Evolutionary conservation across 2,888 invertebrate genomes (phyloP), one percentile per base, ranked within the genome.

Genomic region (Drosophila paramelanica): DNA sequence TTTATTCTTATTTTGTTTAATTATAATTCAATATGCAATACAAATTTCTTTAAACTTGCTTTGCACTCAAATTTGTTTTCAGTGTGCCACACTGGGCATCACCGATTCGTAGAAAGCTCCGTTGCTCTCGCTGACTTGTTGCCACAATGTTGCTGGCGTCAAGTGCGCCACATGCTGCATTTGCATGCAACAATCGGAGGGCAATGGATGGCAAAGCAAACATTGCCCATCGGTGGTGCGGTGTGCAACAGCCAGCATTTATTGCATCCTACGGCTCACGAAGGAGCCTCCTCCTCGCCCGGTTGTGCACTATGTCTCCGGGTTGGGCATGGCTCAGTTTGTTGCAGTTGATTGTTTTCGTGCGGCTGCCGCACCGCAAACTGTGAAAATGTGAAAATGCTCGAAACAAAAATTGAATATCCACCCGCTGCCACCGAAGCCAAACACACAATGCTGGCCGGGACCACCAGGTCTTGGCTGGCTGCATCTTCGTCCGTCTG

Each of bases 331-430:
- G 73, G 77, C 70, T 70, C 77, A 73, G 74, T 71, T 70, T 68
- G 67, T 59, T 78, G 78, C 69, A 72, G 67, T 78, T 83, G 83
- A 81, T 84, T 85, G 81, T 82, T 85, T 83, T 84, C 77, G 79
- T 81, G 81, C 66, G 83, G 83, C 81, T 81, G 71, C 83, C 69
- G 62, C 73, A 71, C 82, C 82, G 66, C 74, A 81, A 69, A 66
- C 77, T 75, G 72, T 79, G 79, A 77, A 58, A 81, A 77, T 80
- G 77, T 77, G 84, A 75, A 73, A 83, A 79, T 85, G 75, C 79
- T 81, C 57, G 67, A 77, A 78, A 78, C 77, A 78, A 77, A 78
- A 78, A 77, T 77, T 77, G 74, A 77, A 77, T 77, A 72, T 64
- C 67, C 73, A 58, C 46, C 60, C 50, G 38, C 51, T 42, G 27